These are phyloP conservation scores for Chionoecetes opilio DNA, from an alignment of 1,140 invertebrate species.

Conservation along the genomic window DNA sequence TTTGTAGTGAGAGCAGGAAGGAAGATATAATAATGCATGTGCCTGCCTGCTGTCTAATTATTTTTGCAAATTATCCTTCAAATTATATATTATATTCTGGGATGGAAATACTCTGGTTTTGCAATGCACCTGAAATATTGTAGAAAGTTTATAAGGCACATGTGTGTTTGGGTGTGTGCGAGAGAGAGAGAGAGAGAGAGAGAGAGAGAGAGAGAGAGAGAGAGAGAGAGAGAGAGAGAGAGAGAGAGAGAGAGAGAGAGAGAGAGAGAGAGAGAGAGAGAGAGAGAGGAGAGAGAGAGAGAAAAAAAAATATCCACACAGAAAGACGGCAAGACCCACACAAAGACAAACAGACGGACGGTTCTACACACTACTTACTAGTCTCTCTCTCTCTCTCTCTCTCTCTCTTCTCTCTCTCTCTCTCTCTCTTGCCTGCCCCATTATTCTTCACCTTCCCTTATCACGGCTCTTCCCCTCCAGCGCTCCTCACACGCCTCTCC, in stretches of 20 bases:
- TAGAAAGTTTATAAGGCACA: neutral
- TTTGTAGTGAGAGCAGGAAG: neutral
- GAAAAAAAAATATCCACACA: neutral
- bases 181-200: conserved; percentile 33
- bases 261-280: neutral
- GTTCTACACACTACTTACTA: neutral
- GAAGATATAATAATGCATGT: neutral
- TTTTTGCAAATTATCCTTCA: neutral
- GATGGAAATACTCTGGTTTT: neutral
- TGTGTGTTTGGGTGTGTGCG: neutral
- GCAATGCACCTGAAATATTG: neutral
- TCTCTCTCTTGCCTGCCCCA: neutral
- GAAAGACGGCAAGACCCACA: neutral
- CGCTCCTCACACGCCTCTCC: neutral
- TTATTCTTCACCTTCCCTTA: neutral
- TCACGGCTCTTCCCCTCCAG: neutral
- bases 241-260: neutral
- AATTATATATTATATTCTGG: too few species aligned
- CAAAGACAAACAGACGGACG: neutral
- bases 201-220: conserved; percentile 40
- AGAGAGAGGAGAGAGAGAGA: neutral
- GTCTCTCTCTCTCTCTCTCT: neutral
- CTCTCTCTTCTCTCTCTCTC: conserved; percentile 13
- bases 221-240: neutral
- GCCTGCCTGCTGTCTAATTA: neutral